Evolutionary conservation across 1,140 invertebrate species (phyloP).

Genomic region (Conus ventricosus): DNA sequence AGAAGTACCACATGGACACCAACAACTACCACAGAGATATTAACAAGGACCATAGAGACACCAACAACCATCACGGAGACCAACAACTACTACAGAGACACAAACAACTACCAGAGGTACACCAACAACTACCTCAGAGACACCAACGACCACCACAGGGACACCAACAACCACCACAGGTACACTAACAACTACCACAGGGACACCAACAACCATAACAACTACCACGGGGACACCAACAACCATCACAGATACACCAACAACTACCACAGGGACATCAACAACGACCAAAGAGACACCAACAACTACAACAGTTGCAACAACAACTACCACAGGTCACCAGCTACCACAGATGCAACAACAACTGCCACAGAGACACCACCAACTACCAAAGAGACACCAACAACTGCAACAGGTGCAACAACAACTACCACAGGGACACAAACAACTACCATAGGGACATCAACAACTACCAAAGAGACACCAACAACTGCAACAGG

Average conservation of each 20-base stretch:
- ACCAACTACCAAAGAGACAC: background rate
- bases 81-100: background rate
- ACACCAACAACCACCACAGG: conserved; percentile 17
- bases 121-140: background rate
- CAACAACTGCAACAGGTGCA: background rate
- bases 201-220: conserved; percentile 18
- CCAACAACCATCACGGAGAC: background rate
- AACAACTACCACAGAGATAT: background rate
- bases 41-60: background rate
- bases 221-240: background rate
- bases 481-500: background rate
- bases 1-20: background rate
- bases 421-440: background rate
- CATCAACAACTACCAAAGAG: background rate
- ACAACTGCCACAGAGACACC: conserved; percentile 2
- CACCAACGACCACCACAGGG: background rate
- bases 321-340: background rate
- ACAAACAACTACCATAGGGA: background rate
- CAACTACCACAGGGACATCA: background rate
- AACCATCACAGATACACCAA: background rate
- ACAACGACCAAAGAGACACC: background rate
- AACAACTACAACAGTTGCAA: background rate
- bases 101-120: conserved; percentile 18
- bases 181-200: conserved; percentile 1
- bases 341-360: background rate